Percentiles rank a stretch among this genome's conserved stretches.
Evolutionary conservation across 1,140 invertebrate genomes (phyloP).

Genomic region (Paralvinella palmiformis): DNA sequence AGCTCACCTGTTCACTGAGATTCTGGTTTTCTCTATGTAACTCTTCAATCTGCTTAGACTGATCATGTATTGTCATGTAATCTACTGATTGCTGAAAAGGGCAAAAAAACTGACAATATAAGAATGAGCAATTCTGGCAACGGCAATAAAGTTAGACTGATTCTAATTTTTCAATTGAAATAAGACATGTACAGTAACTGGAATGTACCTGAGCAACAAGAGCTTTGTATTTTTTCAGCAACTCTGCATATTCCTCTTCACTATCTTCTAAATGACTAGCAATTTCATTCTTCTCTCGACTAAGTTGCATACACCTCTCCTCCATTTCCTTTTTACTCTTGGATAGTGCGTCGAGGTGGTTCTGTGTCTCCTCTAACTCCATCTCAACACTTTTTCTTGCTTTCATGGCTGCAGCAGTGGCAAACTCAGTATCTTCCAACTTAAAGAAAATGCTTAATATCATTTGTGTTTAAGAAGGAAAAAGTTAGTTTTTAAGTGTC

Average conservation of each 20-base stretch:
- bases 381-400: conserved; percentile 74
- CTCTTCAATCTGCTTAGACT: conserved; percentile 70
- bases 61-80: conserved; percentile 73
- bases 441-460: conserved; percentile 51
- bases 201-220: conserved; percentile 68
- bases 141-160: neutral
- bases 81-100: conserved; percentile 61
- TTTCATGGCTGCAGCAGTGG: conserved; percentile 73
- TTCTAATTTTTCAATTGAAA: neutral
- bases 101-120: neutral
- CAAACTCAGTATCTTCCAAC: conserved; percentile 83
- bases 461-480: conserved; percentile 14
- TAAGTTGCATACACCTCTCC: conserved; percentile 65
- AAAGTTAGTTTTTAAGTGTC: conserved; percentile 1
- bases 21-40: conserved; percentile 69
- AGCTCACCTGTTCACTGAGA: conserved; percentile 62
- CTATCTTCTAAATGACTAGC: conserved; percentile 81
- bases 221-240: conserved; percentile 86
- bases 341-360: conserved; percentile 72
- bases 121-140: neutral
- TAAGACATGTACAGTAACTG: neutral
- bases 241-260: conserved; percentile 81
- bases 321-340: conserved; percentile 70
- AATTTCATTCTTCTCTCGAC: conserved; percentile 73
- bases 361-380: conserved; percentile 68